A percentile compares a stretch with the other conserved stretches of the same genome.
Evolutionary conservation across 2,888 invertebrate genomes (phyloP).

Genomic region (Temnothorax ravouxi): DNA sequence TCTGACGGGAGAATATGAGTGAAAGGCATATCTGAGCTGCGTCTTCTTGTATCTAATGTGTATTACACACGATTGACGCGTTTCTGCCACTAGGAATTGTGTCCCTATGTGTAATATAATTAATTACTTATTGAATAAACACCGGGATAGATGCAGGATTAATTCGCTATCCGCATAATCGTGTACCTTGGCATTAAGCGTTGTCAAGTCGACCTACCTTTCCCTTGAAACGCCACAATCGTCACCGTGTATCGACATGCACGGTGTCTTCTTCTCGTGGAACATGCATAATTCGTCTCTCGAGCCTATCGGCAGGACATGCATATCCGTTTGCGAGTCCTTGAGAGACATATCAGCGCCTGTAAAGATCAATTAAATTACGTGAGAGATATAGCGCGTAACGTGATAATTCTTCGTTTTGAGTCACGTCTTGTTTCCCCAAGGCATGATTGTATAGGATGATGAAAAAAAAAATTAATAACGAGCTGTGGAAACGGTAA

Average conservation of each 20-base stretch:
- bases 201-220: slow-evolving; percentile 69
- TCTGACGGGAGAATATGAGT: slow-evolving; percentile 21
- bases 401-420: background rate
- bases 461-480: background rate
- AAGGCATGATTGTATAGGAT: background rate
- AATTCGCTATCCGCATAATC: slow-evolving; percentile 16
- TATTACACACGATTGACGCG: background rate
- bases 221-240: slow-evolving; percentile 74
- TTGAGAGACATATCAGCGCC: background rate
- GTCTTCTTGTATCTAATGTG: background rate
- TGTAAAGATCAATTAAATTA: slow-evolving; percentile 12
- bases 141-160: background rate
- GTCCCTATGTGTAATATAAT: background rate
- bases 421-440: background rate
- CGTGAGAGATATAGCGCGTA: background rate
- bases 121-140: slow-evolving; percentile 16
- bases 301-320: background rate
- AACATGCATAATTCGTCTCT: slow-evolving; percentile 1
- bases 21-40: slow-evolving; percentile 21
- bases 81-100: slow-evolving; percentile 9
- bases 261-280: slow-evolving; percentile 8
- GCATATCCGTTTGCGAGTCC: background rate
- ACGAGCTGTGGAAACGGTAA: background rate
- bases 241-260: slow-evolving; percentile 47
- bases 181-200: slow-evolving; percentile 73